Conservation (phyloP, 1,140 invertebrate species). For the Campodea augens region DNA sequence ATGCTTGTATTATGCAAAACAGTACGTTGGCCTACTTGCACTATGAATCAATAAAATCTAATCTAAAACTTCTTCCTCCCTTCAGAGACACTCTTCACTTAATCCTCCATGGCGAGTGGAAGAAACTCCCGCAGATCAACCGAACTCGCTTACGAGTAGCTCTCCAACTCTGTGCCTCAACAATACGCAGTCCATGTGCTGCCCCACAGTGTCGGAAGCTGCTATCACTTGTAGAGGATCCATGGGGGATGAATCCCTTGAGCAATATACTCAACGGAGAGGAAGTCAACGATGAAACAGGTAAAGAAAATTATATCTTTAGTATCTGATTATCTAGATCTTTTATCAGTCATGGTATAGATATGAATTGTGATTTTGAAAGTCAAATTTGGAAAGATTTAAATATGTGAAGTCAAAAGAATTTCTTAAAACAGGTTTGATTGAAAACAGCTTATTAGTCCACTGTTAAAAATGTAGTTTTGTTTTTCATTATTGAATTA, state of each 20-base stretch:
- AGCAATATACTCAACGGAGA: conserved; percentile 27
- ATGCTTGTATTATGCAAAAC: neutral
- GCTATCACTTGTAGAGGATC: conserved; percentile 27
- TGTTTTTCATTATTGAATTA: no score
- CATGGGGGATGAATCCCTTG: conserved; percentile 28
- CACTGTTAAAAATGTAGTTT: no score
- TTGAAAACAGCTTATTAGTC: no score
- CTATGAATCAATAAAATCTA: neutral
- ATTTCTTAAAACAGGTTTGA: no score
- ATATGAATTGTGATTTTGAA: no score
- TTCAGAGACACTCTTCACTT: conserved; percentile 30
- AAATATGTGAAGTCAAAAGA: no score
- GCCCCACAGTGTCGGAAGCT: conserved; percentile 25
- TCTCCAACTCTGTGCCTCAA: conserved; percentile 26
- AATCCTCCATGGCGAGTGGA: conserved; percentile 34
- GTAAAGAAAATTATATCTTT: conserved; percentile 11
- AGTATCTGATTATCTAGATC: conserved; percentile 25
- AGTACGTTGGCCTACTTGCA: neutral
- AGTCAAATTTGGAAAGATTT: no score
- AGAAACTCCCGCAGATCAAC: conserved; percentile 26
- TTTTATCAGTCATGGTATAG: conserved; percentile 4
- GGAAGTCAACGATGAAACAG: conserved; percentile 12
- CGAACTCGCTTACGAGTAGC: conserved; percentile 31
- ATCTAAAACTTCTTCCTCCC: neutral
- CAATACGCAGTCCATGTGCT: conserved; percentile 24